A percentile compares a stretch with the other conserved stretches of the same genome.
These are phyloP conservation scores for Notoglanidium macrostoma DNA, from an alignment of 2,797 vertebrate species.

Conservation along the genomic window DNA sequence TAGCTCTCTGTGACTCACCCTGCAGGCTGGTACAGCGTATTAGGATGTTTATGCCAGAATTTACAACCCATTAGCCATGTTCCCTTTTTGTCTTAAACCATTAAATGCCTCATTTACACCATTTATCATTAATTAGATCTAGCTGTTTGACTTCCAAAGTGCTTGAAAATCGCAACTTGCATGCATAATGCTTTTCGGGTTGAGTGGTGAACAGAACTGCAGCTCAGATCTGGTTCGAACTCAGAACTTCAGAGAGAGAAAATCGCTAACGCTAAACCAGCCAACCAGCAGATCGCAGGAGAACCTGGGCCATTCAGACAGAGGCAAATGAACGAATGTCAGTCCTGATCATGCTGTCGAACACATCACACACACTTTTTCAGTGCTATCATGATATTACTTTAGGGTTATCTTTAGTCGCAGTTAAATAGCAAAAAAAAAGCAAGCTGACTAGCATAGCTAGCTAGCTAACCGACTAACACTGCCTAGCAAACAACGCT, in stretches of 20 bases:
- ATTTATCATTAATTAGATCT: conserved; percentile 39
- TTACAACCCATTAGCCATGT: conserved; percentile 22
- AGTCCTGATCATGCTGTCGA: not conserved
- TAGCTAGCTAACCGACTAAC: not conserved
- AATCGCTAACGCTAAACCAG: not conserved
- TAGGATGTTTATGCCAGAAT: conserved; percentile 9
- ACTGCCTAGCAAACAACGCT: not conserved
- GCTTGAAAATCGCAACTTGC: not conserved
- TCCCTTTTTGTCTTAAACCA: conserved; percentile 33
- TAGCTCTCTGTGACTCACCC: conserved; percentile 15
- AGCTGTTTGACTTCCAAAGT: conserved; percentile 22
- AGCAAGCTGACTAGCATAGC: not conserved
- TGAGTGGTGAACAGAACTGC: not conserved
- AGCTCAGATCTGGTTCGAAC: not conserved
- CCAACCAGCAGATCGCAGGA: too few relatives aligned
- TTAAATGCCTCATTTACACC: conserved; percentile 30
- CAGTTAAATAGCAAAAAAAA: not conserved
- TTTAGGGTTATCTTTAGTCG: not conserved
- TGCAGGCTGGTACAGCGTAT: not conserved
- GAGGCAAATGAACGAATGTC: not conserved
- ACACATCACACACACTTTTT: not conserved
- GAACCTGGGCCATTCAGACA: not conserved
- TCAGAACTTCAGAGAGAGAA: not conserved
- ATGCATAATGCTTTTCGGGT: not conserved
- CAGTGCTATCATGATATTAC: not conserved